A percentile compares a stretch with the other conserved stretches of the same genome.
phyloP scores from a whole-genome alignment of 2,113 vertebrate species.

The Propithecus coquereli region DNA sequence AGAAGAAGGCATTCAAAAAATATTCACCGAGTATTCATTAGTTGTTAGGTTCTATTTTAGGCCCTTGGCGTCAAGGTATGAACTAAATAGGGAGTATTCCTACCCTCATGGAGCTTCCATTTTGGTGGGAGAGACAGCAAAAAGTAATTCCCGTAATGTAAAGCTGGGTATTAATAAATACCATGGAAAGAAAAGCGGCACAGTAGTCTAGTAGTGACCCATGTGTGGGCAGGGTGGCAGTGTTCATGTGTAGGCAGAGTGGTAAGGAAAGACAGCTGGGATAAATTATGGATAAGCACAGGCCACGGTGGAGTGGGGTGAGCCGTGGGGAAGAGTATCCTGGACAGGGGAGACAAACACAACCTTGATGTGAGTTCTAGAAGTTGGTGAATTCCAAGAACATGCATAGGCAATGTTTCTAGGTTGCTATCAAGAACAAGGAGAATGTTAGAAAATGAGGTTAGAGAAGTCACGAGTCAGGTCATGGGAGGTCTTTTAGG shows the following conservation, averaged over 20 bases:
- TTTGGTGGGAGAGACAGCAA: neutral
- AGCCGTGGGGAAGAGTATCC: fast-evolving
- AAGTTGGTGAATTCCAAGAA: neutral
- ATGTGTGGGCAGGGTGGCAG: fast-evolving
- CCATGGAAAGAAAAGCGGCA: neutral
- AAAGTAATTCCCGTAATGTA: neutral
- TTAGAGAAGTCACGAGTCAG: neutral
- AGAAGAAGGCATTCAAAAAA: neutral
- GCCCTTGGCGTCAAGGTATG: neutral
- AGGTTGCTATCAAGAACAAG: neutral
- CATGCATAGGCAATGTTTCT: neutral
- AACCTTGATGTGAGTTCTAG: neutral
- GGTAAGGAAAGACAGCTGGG: neutral
- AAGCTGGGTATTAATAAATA: neutral
- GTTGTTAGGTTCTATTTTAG: neutral
- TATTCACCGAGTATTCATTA: neutral
- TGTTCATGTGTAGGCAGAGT: too few relatives aligned
- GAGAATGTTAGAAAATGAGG: neutral
- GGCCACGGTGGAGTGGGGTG: neutral
- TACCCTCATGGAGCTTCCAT: neutral
- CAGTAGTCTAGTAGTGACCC: neutral
- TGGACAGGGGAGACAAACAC: neutral
- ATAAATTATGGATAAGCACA: neutral
- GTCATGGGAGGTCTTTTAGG: neutral
- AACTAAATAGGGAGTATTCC: neutral